Evolutionary conservation across 2,888 invertebrate species (phyloP), one percentile per base, ranked within the genome.

Genomic region (Campoletis raptor): DNA sequence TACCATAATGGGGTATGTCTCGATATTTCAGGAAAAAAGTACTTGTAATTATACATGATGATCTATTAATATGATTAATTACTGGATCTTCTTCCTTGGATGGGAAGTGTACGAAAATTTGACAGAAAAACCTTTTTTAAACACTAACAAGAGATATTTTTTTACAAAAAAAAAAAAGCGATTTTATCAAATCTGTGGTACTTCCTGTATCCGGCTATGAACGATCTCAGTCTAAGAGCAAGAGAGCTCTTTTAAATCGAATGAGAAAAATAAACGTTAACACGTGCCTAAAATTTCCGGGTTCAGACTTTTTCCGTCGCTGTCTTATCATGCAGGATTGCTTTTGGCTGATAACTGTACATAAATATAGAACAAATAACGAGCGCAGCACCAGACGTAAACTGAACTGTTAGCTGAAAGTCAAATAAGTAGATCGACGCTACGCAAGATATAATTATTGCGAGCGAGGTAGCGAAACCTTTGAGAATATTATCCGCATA

Each of bases 401-500:
- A 99, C 93, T 98, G 97, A n/a, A 97, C 86, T 2, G 98, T 98
- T 76, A 99, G 95, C 87, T 97, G 95, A 93, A 99, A 99, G 90
- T 97, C 95, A 93, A 99, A 99, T 89, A 99, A 95, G 94, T 98
- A 98, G 88, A 99, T 97, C 0, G 99, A 99, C 1, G 97, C 98
- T 76, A 99, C 95, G 93, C 99, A 99, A 0, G 99, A 98, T 89
- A 99, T 97, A 67, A 99, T 96, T 89, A 99, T 99, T 8, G 99
- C 99, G 79, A 99, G 96, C 0, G 99, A 99, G 0, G 99, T 99
- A 64, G 99, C 99, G 93, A 99, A 99, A 36, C 99, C 99, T 95
- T 98, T 99, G 8, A 99, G 95, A 92, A 99, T 99, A 95, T 99
- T 99, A 94, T 99, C 99, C 0, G 99, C 99, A 94, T 99, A 99